Evolutionary conservation across 2,113 vertebrate species (phyloP).

Genomic region (Antennarius striatus): DNA sequence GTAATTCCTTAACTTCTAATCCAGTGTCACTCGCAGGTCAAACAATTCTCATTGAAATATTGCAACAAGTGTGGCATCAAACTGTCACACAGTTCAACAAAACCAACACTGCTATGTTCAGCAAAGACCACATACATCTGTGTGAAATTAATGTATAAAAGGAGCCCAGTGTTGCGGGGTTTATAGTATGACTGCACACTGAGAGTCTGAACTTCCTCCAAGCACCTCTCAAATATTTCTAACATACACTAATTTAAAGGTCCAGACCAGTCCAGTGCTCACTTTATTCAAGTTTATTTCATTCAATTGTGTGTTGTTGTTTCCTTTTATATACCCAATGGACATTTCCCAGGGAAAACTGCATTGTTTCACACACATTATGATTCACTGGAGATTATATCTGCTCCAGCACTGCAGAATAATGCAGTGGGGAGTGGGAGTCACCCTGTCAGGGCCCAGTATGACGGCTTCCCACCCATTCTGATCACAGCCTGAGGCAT

Average conservation of each 20-base stretch:
- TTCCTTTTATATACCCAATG: slow-evolving; percentile 33
- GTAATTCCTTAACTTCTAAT: not conserved
- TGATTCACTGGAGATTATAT: slow-evolving; percentile 77
- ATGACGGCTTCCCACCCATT: slow-evolving; percentile 75
- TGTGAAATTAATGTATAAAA: not conserved
- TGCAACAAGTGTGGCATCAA: no score
- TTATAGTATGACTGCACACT: not conserved
- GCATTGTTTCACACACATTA: slow-evolving; percentile 76
- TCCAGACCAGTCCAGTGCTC: not conserved
- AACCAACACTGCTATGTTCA: no score
- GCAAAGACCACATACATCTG: no score
- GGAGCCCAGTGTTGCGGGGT: not conserved
- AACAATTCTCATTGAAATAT: no score
- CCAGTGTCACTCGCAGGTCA: not conserved
- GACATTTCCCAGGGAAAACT: slow-evolving; percentile 65
- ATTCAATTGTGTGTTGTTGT: slow-evolving; percentile 51
- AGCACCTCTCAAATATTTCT: not conserved
- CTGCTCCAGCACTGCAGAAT: slow-evolving; percentile 70
- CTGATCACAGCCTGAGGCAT: slow-evolving; percentile 68
- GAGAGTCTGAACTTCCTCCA: slow-evolving; percentile 1
- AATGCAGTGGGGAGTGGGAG: slow-evolving; percentile 57
- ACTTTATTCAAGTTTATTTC: not conserved
- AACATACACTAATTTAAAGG: slow-evolving; percentile 3
- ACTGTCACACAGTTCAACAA: no score
- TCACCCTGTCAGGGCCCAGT: slow-evolving; percentile 44